phyloP scores from a whole-genome alignment of 1,140 invertebrate genomes.

The Brachionus paranguensis region DNA sequence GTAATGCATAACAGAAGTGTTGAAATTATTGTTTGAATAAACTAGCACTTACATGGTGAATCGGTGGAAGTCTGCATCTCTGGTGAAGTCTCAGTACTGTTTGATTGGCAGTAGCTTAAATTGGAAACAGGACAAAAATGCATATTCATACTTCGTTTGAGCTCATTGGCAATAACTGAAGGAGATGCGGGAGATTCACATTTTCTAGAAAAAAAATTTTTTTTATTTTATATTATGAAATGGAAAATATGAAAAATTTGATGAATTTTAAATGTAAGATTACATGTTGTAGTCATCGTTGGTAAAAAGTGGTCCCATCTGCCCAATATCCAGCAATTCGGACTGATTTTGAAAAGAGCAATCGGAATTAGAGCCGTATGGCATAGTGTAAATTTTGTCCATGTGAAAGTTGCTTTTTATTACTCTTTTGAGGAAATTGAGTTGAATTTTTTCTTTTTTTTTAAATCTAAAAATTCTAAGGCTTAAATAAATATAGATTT shows the following conservation, averaged over 20 bases:
- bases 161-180: background rate
- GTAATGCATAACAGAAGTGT: too few species aligned
- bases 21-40: too few species aligned
- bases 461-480: background rate
- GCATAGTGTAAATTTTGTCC: background rate
- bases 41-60: background rate
- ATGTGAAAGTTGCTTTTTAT: background rate
- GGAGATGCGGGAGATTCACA: background rate
- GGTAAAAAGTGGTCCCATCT: background rate
- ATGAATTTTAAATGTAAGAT: background rate
- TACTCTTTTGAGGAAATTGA: background rate
- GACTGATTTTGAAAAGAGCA: background rate
- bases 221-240: background rate
- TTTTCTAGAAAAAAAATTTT: background rate
- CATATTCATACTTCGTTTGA: background rate
- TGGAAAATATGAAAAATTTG: background rate
- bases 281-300: background rate
- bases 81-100: conserved; percentile 7
- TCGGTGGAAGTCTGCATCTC: background rate
- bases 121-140: background rate
- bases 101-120: background rate
- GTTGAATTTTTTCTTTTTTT: background rate
- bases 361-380: background rate
- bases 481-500: background rate
- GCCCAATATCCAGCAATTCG: background rate